phyloP scores from a whole-genome alignment of 64 coral and sea anemone species.

The Dendronephthya gigantea region DNA sequence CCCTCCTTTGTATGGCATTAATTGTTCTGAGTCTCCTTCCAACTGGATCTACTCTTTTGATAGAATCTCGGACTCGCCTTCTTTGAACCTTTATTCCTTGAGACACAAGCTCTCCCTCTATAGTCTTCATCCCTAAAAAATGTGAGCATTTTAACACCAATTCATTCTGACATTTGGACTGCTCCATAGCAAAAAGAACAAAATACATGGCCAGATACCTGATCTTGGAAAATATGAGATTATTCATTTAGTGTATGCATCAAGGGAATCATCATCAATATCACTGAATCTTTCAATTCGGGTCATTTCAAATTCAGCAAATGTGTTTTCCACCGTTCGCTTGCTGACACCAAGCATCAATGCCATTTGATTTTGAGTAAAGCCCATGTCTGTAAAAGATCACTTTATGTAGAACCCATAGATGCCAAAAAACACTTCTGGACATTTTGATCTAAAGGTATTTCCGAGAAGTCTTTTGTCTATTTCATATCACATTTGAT shows the following conservation, averaged over 20 bases:
- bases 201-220: constrained; percentile 18
- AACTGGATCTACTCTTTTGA: constrained; percentile 32
- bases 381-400: constrained; percentile 36
- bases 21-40: constrained; percentile 28
- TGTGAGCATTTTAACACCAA: neutral
- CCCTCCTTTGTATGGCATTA: constrained; percentile 24
- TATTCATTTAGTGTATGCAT: constrained; percentile 15
- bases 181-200: too few relatives aligned
- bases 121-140: constrained; percentile 38
- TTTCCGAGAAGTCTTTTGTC: too few relatives aligned
- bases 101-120: too few relatives aligned
- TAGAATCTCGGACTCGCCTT: constrained; percentile 6
- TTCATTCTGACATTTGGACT: too few relatives aligned
- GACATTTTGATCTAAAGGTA: too few relatives aligned
- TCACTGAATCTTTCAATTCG: too few relatives aligned
- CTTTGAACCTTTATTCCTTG: constrained; percentile 32
- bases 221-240: constrained; percentile 42
- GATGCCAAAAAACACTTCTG: too few relatives aligned
- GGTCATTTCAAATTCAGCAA: constrained; percentile 29
- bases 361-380: constrained; percentile 39
- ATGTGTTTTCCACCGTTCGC: constrained; percentile 31
- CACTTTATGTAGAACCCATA: too few relatives aligned
- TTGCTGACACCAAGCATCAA: constrained; percentile 51
- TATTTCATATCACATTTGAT: too few relatives aligned
- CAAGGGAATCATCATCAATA: constrained; percentile 44